Percentiles rank a stretch among this genome's conserved stretches.
Conservation (phyloP, 2,888 invertebrate species). For the Polyommatus iphigenia region DNA sequence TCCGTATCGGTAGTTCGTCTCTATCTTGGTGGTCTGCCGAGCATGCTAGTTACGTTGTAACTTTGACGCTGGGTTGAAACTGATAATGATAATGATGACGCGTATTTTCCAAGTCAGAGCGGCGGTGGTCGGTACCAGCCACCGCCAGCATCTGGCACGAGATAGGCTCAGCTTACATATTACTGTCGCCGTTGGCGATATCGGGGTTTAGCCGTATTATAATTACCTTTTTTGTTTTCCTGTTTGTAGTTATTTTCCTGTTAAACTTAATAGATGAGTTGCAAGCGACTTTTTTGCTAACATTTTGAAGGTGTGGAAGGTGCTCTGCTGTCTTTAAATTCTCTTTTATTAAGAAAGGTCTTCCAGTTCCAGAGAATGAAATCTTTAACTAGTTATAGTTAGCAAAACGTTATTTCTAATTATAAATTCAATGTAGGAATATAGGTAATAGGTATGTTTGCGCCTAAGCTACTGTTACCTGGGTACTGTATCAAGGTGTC, state of each 20-base stretch:
- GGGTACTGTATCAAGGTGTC: no score
- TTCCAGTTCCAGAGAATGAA: no score
- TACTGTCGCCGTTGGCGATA: background rate
- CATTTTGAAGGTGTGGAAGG: background rate
- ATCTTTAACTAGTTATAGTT: no score
- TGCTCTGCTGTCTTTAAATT: no score
- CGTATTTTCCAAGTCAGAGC: constrained; percentile 7
- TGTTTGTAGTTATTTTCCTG: background rate
- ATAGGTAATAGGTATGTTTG: no score
- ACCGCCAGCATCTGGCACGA: constrained; percentile 64
- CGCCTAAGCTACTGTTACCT: no score
- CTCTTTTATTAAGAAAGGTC: no score
- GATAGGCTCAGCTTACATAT: constrained; percentile 12
- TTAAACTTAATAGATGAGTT: background rate
- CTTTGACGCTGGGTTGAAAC: background rate
- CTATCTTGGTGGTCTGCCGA: no score
- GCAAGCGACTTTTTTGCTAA: background rate
- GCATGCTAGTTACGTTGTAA: no score
- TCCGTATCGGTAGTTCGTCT: no score
- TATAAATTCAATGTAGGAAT: no score
- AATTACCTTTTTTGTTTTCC: constrained; percentile 9
- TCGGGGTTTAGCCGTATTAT: background rate
- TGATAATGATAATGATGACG: background rate
- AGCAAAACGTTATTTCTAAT: no score
- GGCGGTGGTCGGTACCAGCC: constrained; percentile 60